Evolutionary conservation across 2,113 vertebrate species (phyloP), one percentile per base, ranked within the genome.

Genomic region (Eulemur rufifrons): DNA sequence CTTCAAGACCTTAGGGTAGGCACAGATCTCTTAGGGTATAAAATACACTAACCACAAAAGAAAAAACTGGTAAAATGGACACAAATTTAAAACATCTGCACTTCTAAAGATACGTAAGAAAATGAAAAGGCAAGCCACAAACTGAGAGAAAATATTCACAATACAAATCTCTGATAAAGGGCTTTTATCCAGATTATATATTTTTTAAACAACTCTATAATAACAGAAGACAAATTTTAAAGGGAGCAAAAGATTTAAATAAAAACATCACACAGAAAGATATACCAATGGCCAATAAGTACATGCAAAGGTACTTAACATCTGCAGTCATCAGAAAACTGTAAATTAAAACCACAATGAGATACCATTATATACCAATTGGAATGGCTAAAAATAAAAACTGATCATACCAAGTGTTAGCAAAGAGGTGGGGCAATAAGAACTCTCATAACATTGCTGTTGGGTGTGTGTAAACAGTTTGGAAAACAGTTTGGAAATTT

Each of bases 41-140:
- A 96, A 94, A 93, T 56, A 8, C 4, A 93, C 10, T 42, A 83
- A 86, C 18, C n/a, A 64, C 37, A 42, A 80, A 86, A 80, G 32
- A 77, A 34, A 80, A 73, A 83, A 2, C 1, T 8, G 42, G 12
- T 39, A 61, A 86, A 61, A 0, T 78, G 23, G 47, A 81, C 64
- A 85, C 74, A 90, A 96, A 68, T 50, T 84, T 71, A 61, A 86
- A 93, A 56, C 18, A 87, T 59, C 3, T 90, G 69, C 10, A 88
- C 15, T 81, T 95, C 59, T 85, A 82, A 94, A 80, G 69, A 66
- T 8, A 85, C 0, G n/a, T 80, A 82, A 76, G 34, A 92, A 96
- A 94, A 74, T 76, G 39, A 94, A 97, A 96, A 93, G 23, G 17
- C 27, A 95, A 97, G 92, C 9, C 63, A 85, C 14, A 91, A 20